phyloP scores from a whole-genome alignment of 2,797 vertebrate species.

The Gastrophryne carolinensis region DNA sequence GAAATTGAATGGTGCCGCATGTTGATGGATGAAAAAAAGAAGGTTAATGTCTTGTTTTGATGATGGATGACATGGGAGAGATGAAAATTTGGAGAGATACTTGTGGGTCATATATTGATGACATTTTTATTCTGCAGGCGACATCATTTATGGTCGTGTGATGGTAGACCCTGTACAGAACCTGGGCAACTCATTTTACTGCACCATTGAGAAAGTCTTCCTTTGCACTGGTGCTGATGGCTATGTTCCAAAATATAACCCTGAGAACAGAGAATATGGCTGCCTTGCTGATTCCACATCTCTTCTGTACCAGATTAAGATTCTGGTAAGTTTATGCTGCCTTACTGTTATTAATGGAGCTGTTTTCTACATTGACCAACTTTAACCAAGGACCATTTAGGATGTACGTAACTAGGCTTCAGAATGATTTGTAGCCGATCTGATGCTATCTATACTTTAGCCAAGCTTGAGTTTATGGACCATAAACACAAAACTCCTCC shows the following conservation, averaged over 20 bases:
- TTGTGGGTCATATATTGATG: no score
- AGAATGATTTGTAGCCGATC: no score
- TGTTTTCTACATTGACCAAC: background rate
- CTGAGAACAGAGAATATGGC: constrained; percentile 83
- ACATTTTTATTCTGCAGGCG: constrained; percentile 69
- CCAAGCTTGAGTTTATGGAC: no score
- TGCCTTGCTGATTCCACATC: constrained; percentile 90
- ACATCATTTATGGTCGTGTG: constrained; percentile 86
- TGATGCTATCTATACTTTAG: no score
- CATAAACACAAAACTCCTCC: no score
- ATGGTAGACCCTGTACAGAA: constrained; percentile 97
- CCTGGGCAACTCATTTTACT: constrained; percentile 89
- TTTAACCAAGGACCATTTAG: no score
- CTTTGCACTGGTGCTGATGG: constrained; percentile 90
- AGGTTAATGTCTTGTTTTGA: no score
- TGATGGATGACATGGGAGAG: no score
- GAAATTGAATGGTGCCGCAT: no score
- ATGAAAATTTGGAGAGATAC: no score
- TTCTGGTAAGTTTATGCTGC: constrained; percentile 76
- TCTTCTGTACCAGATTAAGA: constrained; percentile 88
- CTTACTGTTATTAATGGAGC: background rate
- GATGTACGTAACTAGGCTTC: no score
- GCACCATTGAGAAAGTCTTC: constrained; percentile 93
- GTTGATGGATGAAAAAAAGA: no score
- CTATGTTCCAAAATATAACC: constrained; percentile 91